A percentile compares a stretch with the other conserved stretches of the same genome.
Evolutionary conservation across 2,797 vertebrate species (phyloP).

Genomic region (Brotula barbata): DNA sequence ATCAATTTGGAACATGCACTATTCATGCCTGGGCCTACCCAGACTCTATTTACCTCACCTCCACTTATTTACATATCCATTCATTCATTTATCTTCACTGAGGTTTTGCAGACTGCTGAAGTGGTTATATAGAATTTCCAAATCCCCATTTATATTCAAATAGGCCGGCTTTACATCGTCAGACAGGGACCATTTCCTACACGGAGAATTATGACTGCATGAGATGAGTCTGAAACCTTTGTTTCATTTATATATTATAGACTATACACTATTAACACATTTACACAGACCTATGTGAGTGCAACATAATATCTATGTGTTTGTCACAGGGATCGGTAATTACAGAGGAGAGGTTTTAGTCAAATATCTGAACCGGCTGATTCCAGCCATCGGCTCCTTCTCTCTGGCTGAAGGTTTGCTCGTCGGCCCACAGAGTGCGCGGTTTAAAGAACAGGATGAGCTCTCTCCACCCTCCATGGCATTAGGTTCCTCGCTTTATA

Average conservation of each 20-base stretch:
- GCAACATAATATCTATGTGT: conserved; percentile 3
- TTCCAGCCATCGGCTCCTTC: conserved; percentile 15
- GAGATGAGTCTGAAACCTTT: not conserved
- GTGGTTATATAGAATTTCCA: conserved; percentile 47
- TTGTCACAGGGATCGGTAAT: conserved; percentile 6
- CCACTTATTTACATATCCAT: conserved; percentile 62
- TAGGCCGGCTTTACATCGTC: conserved; percentile 22
- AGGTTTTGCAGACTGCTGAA: conserved; percentile 26
- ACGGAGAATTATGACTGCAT: conserved; percentile 16
- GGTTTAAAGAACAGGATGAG: not conserved
- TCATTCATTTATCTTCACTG: conserved; percentile 57
- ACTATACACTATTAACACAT: not conserved
- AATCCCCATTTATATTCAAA: conserved; percentile 65
- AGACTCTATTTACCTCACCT: conserved; percentile 53
- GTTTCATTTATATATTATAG: too few species aligned
- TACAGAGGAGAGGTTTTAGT: not conserved
- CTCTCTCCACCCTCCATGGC: not conserved
- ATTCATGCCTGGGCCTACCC: conserved; percentile 35
- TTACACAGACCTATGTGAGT: not conserved
- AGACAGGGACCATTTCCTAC: conserved; percentile 18
- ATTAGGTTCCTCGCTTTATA: too few species aligned
- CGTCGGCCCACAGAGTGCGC: conserved; percentile 23
- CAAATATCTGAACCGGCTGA: not conserved
- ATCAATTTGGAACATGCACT: conserved; percentile 54
- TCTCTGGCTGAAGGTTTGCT: not conserved